Percentiles rank a stretch among this genome's conserved stretches.
phyloP scores from a whole-genome alignment of 2,797 vertebrate genomes.

The Heterohyrax brucei region DNA sequence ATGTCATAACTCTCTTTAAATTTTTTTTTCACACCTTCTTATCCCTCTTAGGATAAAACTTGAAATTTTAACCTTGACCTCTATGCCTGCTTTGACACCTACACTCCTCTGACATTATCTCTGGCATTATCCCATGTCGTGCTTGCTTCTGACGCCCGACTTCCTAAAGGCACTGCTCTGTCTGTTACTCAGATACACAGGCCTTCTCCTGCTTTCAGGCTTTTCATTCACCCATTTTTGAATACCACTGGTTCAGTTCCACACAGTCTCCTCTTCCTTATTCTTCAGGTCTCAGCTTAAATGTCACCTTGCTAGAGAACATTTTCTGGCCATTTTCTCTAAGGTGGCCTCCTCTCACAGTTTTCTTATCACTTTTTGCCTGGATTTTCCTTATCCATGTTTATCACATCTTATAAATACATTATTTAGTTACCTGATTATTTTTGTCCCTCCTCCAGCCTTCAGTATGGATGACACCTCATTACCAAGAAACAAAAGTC shows the following conservation, averaged over 20 bases:
- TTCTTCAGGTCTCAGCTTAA: neutral
- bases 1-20: neutral
- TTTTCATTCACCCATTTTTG: neutral
- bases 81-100: neutral
- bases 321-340: neutral
- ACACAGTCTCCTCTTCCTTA: neutral
- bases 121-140: neutral
- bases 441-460: neutral
- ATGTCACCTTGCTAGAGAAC: neutral
- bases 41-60: neutral
- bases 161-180: neutral
- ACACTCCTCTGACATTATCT: neutral
- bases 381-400: neutral
- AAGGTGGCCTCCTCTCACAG: neutral
- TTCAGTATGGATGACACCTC: no score
- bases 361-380: neutral
- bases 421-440: constrained; percentile 3
- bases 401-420: neutral
- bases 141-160: neutral
- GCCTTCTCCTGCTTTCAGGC: neutral
- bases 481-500: no score
- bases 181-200: neutral
- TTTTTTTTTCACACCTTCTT: neutral
- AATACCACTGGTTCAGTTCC: constrained; percentile 22
- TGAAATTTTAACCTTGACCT: neutral